Conservation (phyloP, 2,888 invertebrate species). For the Diogma glabrata region DNA sequence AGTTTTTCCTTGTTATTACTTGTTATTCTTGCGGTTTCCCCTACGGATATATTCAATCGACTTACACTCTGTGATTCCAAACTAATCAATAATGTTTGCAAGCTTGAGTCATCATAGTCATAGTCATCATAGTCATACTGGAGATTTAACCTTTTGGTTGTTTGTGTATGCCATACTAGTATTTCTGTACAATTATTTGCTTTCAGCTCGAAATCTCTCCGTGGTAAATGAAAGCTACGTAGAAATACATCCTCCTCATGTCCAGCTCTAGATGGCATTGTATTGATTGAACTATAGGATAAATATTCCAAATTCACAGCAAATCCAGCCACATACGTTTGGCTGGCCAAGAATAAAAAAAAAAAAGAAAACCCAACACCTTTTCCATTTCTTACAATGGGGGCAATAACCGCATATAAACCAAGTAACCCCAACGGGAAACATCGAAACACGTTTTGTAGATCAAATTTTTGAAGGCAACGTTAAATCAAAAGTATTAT, state of each 20-base stretch:
- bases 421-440: constrained; percentile 76
- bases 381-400: constrained; percentile 46
- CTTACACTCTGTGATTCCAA: constrained; percentile 33
- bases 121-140: constrained; percentile 26
- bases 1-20: no score
- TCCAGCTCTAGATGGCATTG: constrained; percentile 59
- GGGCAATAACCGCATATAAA: constrained; percentile 52
- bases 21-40: no score
- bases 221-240: constrained; percentile 48
- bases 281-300: constrained; percentile 42
- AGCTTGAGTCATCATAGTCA: constrained; percentile 30
- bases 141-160: constrained; percentile 34
- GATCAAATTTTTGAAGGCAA: constrained; percentile 59
- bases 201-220: constrained; percentile 62
- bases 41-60: constrained; percentile 25
- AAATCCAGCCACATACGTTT: constrained; percentile 75
- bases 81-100: constrained; percentile 29
- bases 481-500: constrained; percentile 58
- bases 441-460: constrained; percentile 64
- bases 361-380: constrained; percentile 63
- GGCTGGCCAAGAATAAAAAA: constrained; percentile 65
- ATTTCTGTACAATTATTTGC: constrained; percentile 67
- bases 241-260: constrained; percentile 70
- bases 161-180: constrained; percentile 62
- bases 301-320: constrained; percentile 55